phyloP scores from a whole-genome alignment of 2,797 vertebrate genomes.

The Ataeniobius toweri region DNA sequence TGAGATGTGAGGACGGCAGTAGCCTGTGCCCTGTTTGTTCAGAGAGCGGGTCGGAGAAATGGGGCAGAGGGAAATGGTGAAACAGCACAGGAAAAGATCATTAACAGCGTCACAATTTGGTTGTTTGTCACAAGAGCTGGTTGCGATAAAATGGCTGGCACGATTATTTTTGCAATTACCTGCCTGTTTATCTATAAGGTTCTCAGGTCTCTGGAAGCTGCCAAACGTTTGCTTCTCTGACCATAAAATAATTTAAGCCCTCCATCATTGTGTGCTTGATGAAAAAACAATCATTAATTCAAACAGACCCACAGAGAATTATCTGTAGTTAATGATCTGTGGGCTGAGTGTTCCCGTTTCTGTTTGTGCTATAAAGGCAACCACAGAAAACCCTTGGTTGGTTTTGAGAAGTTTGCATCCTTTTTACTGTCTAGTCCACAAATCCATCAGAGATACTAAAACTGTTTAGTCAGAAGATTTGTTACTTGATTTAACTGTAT shows the following conservation, averaged over 20 bases:
- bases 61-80: conserved; percentile 5
- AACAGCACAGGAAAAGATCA: neutral
- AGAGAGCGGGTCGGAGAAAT: conserved; percentile 12
- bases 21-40: neutral
- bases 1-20: neutral
- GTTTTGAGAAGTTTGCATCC: neutral
- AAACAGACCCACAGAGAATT: neutral
- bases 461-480: neutral
- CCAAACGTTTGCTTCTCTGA: neutral
- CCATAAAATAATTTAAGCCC: neutral
- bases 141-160: neutral
- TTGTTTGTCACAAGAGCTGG: conserved; percentile 10
- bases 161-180: neutral
- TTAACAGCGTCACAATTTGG: conserved; percentile 1
- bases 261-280: neutral
- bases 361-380: neutral
- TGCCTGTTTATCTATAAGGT: neutral
- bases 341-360: neutral
- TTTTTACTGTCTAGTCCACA: neutral
- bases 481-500: neutral
- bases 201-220: conserved; percentile 1
- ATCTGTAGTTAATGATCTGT: neutral
- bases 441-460: neutral
- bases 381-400: neutral
- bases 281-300: neutral